Base-by-base conservation (phyloP, 2,797 vertebrate genomes). In the Sylvia borin region DNA sequence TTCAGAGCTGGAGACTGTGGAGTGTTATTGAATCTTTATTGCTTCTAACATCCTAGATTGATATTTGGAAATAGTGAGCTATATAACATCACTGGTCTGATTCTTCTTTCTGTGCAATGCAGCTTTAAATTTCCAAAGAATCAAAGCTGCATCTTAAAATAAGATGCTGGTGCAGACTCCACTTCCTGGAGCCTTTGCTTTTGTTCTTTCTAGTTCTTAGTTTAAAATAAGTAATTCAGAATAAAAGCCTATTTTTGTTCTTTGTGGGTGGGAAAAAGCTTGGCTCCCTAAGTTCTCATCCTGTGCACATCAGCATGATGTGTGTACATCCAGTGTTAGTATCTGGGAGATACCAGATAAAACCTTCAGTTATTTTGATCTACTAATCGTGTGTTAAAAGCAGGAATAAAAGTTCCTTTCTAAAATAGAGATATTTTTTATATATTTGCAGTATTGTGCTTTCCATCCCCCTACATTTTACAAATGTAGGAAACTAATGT, bases 181-280 rank as follows among this genome's bases (percentile, higher is more conserved):
- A 70, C 91, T 93, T 96, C 94, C 95, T 92, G 60, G 20, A 94
- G 76, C 74, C 60, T 91, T 93, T 0, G 18, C 64, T 94, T 95
- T 97, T 96, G 88, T 94, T 95, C 94, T 86, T 92, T 81, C 85
- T 92, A 67, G 4, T 2, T 77, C 95, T 97, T 67, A 76, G 80
- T 62, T 93, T 96, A 95, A 95, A 95, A 93, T 86, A 95, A 95
- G 88, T 90, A 40, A 86, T 92, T 94, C 13, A 20, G 79, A 88
- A 93, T 92, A 91, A 93, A 95, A 92, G 76, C 38, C 92, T 94
- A 95, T 96, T 96, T 96, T 91, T 93, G 77, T 80, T 85, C 96
- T 51, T 92, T 86, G 92, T 95, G 95, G 91, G 91, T 94, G 85
- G 93, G 79, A 76, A 86, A 47, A n/a, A 61, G 7, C 68, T 92